Conservation (phyloP, 2,888 invertebrate species). For the Crepidodera aurea region DNA sequence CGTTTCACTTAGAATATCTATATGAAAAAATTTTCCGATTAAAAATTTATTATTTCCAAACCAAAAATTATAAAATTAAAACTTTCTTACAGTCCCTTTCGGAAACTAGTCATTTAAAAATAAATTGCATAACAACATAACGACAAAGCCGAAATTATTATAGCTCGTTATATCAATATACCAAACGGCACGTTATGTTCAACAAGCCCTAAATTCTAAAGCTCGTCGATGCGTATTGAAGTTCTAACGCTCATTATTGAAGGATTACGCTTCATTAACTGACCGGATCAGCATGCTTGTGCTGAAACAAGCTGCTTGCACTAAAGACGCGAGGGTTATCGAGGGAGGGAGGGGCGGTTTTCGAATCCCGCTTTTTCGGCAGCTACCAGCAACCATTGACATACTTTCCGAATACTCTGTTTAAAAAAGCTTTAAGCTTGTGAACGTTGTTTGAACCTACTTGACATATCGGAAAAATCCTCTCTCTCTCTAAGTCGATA, state of each 20-base stretch:
- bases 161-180: too few relatives aligned
- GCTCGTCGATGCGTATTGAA: constrained; percentile 48
- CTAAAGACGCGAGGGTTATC: constrained; percentile 13
- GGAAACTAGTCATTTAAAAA: too few relatives aligned
- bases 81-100: too few relatives aligned
- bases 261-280: constrained; percentile 60
- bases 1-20: too few relatives aligned
- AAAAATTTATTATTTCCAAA: too few relatives aligned
- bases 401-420: constrained; percentile 17
- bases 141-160: too few relatives aligned
- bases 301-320: constrained; percentile 41
- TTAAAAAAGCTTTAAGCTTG: constrained; percentile 17
- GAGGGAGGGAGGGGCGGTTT: constrained; percentile 7
- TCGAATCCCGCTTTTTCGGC: constrained; percentile 12
- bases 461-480: constrained; percentile 21
- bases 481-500: background rate
- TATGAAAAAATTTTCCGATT: too few relatives aligned
- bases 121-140: too few relatives aligned
- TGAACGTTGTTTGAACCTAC: constrained; percentile 13
- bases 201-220: constrained; percentile 39
- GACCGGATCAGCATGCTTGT: constrained; percentile 54
- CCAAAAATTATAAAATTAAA: too few relatives aligned
- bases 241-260: constrained; percentile 56
- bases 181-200: constrained; percentile 11
- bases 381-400: constrained; percentile 10